Evolutionary conservation across 2,888 invertebrate species (phyloP).

Genomic region (Epiblema foenella): DNA sequence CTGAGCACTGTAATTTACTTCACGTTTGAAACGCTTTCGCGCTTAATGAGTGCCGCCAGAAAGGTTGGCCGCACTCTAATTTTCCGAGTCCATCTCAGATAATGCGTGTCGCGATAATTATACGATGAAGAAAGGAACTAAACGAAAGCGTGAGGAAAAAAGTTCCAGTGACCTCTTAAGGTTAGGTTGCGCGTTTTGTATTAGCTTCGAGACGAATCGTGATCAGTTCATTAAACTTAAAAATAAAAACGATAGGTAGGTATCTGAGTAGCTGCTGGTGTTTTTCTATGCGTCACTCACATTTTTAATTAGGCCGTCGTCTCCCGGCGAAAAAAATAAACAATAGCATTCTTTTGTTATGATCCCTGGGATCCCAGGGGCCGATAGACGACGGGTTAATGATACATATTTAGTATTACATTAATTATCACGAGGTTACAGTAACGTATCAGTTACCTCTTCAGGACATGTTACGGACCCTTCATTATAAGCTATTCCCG

Average conservation of each 20-base stretch:
- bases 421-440: too few relatives aligned
- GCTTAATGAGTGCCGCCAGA: conserved; percentile 56
- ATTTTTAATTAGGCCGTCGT: too few relatives aligned
- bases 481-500: too few relatives aligned
- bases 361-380: too few relatives aligned
- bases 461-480: too few relatives aligned
- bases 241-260: background rate
- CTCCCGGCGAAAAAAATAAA: too few relatives aligned
- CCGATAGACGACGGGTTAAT: too few relatives aligned
- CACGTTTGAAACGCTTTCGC: conserved; percentile 59
- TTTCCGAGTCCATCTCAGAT: conserved; percentile 43
- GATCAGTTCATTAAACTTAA: conserved; percentile 3
- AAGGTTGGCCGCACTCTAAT: conserved; percentile 41
- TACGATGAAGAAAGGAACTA: conserved; percentile 29
- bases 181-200: conserved; percentile 20
- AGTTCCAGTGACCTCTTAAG: conserved; percentile 32
- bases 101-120: conserved; percentile 44
- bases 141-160: conserved; percentile 40
- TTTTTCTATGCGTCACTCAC: too few relatives aligned
- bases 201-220: background rate
- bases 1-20: conserved; percentile 64
- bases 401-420: too few relatives aligned
- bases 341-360: too few relatives aligned
- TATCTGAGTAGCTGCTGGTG: background rate
- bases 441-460: too few relatives aligned